phyloP scores from a whole-genome alignment of 2,113 vertebrate genomes.

The Holacanthus passer region DNA sequence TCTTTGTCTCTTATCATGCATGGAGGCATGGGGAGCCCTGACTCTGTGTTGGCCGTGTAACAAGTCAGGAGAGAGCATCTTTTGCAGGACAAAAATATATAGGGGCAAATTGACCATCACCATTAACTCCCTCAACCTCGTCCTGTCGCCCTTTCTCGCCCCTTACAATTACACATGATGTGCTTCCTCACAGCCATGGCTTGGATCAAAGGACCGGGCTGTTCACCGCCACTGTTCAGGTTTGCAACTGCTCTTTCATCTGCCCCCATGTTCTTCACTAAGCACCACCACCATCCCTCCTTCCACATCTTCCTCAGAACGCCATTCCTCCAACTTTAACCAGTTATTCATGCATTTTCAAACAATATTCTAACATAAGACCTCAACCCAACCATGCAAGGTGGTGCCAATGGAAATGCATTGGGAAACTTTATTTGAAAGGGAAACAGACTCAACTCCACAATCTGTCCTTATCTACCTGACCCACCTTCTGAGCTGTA shows the following conservation, averaged over 20 bases:
- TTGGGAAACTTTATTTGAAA: not conserved
- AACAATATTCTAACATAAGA: not conserved
- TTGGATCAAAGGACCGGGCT: conserved; percentile 8
- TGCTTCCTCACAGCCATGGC: not conserved
- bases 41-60: not conserved
- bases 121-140: not conserved
- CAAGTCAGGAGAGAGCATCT: not conserved
- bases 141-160: not conserved
- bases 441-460: not conserved
- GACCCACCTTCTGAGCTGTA: not conserved
- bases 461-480: not conserved
- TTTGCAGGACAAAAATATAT: not conserved
- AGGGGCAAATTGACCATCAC: not conserved
- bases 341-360: not conserved
- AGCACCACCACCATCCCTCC: not conserved
- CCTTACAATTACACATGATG: conserved; percentile 5
- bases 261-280: not conserved
- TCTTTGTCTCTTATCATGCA: not conserved
- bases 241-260: conserved; percentile 6
- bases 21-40: not conserved
- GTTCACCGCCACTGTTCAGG: not conserved
- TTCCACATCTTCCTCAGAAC: conserved; percentile 1
- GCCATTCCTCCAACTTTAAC: too few species aligned
- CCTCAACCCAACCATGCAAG: not conserved
- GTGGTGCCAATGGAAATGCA: not conserved